Conservation (phyloP, 2,888 invertebrate genomes). For the Napeogenes sylphis region DNA sequence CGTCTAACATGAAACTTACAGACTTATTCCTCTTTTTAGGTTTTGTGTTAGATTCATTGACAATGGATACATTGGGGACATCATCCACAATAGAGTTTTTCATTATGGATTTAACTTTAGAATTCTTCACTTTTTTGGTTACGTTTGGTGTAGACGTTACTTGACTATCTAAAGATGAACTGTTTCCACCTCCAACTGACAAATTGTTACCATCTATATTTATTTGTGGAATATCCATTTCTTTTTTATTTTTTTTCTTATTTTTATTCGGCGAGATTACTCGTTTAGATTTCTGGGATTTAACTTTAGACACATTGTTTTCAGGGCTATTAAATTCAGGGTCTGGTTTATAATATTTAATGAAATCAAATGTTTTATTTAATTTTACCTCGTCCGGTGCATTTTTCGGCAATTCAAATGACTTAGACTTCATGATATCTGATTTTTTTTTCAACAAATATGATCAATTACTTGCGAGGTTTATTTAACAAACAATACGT, state of each 20-base stretch:
- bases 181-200: constrained; percentile 28
- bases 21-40: constrained; percentile 66
- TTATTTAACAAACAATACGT: constrained; percentile 17
- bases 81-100: constrained; percentile 41
- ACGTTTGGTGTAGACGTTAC: constrained; percentile 48
- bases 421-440: constrained; percentile 51
- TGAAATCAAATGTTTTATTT: constrained; percentile 53
- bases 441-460: neutral
- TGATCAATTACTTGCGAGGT: neutral
- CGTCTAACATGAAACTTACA: constrained; percentile 64
- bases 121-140: constrained; percentile 27
- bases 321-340: constrained; percentile 43
- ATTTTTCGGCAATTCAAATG: constrained; percentile 39
- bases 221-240: constrained; percentile 41
- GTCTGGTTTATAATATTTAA: constrained; percentile 51
- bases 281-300: constrained; percentile 33
- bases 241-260: constrained; percentile 42
- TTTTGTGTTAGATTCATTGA: constrained; percentile 35
- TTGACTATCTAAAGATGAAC: constrained; percentile 35
- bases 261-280: constrained; percentile 42
- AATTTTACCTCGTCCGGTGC: constrained; percentile 36
- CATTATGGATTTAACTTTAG: constrained; percentile 55
- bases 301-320: constrained; percentile 32
- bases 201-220: constrained; percentile 44
- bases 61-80: constrained; percentile 34